A percentile compares a stretch with the other conserved stretches of the same genome.
phyloP scores from a whole-genome alignment of 2,888 invertebrate genomes.

The Cantharis nigra region DNA sequence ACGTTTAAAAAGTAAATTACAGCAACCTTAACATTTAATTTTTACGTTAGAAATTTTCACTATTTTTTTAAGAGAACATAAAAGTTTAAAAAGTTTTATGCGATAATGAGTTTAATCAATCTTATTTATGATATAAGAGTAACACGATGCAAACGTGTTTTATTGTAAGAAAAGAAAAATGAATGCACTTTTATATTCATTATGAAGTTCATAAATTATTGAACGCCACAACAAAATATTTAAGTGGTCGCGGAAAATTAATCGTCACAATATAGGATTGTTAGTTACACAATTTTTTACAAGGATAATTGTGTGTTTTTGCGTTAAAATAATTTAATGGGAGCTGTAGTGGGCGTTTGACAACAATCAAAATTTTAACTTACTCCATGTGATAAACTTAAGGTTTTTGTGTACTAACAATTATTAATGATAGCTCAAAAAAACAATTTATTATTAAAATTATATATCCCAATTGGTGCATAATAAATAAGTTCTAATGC shows the following conservation, averaged over 20 bases:
- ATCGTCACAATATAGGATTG: constrained; percentile 7
- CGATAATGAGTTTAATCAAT: constrained; percentile 18
- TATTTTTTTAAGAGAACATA: not conserved
- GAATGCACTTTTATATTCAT: constrained; percentile 33
- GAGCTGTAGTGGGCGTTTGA: not conserved
- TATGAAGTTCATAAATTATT: constrained; percentile 27
- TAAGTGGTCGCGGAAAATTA: constrained; percentile 24
- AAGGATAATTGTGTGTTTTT: not conserved
- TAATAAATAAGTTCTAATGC: not conserved
- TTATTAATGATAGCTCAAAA: not conserved
- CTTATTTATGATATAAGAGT: constrained; percentile 32
- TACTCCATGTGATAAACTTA: not conserved
- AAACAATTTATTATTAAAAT: not conserved
- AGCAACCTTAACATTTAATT: not conserved
- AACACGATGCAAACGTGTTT: constrained; percentile 25
- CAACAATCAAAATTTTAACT: not conserved
- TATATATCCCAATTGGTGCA: not conserved
- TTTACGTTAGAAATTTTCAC: not conserved
- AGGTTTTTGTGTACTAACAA: not conserved
- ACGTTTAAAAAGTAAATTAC: not conserved
- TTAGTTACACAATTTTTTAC: not conserved
- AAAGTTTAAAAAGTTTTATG: not conserved
- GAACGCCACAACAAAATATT: constrained; percentile 18
- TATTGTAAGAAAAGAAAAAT: constrained; percentile 33
- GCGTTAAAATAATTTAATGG: not conserved